Percentiles rank a stretch among this genome's conserved stretches.
These are phyloP conservation scores for Chrysemys picta DNA, from an alignment of 2,113 vertebrate species.

Conservation along the genomic window DNA sequence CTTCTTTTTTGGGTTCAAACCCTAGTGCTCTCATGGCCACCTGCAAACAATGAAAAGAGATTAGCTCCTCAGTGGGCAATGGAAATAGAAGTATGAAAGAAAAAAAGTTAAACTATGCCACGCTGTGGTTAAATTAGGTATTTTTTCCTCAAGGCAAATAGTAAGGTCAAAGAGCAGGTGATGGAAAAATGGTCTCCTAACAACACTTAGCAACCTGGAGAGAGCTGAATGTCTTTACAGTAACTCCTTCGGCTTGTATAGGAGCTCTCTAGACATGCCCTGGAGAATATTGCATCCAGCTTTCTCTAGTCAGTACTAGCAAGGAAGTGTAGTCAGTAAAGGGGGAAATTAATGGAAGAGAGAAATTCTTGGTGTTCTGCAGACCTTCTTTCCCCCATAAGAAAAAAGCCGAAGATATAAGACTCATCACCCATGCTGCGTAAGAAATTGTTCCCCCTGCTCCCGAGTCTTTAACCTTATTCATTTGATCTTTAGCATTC, in stretches of 20 bases:
- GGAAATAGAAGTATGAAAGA: neutral
- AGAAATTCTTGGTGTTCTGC: neutral
- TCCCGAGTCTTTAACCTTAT: neutral
- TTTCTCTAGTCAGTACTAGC: neutral
- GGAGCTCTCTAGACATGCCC: too few species aligned
- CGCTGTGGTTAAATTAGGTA: rapidly evolving
- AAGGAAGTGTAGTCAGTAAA: neutral
- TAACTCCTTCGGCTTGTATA: neutral
- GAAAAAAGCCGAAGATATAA: neutral
- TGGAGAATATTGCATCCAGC: rapidly evolving
- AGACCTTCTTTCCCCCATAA: neutral
- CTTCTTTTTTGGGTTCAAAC: conserved; percentile 95
- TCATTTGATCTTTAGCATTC: neutral
- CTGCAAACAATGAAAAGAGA: conserved; percentile 59
- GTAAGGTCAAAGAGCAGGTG: neutral
- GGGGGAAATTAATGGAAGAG: neutral
- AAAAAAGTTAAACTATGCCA: neutral
- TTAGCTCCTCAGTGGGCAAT: neutral
- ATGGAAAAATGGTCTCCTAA: neutral
- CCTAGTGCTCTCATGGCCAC: conserved; percentile 95
- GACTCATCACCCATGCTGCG: neutral
- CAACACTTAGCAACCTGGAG: neutral
- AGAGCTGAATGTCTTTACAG: rapidly evolving
- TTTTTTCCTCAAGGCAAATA: neutral
- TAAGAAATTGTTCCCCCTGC: neutral